Evolutionary conservation across 2,888 invertebrate genomes (phyloP).

Genomic region (Smittia sp.): DNA sequence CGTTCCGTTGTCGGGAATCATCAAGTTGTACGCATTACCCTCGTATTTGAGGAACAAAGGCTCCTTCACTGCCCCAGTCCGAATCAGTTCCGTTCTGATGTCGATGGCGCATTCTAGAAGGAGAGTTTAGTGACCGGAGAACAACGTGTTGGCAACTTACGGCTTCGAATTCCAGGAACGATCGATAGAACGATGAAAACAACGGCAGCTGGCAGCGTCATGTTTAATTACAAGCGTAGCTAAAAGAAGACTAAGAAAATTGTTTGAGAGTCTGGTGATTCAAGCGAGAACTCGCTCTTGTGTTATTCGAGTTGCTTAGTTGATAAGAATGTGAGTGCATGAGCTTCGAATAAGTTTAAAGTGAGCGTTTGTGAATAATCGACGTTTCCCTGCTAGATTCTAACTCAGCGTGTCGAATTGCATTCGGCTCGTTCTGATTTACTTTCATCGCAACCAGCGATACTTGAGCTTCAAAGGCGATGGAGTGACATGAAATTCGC

Average conservation of each 20-base stretch:
- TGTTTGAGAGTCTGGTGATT: not conserved
- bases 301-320: not conserved
- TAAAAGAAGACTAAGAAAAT: not conserved
- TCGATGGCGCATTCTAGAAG: conserved; percentile 35
- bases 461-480: not conserved
- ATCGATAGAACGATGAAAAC: conserved; percentile 10
- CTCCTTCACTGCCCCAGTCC: conserved; percentile 10
- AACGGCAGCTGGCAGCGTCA: not conserved
- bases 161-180: conserved; percentile 3
- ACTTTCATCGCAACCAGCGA: not conserved
- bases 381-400: not conserved
- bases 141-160: too few relatives aligned
- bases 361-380: not conserved
- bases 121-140: too few relatives aligned
- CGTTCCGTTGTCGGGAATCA: conserved; percentile 15
- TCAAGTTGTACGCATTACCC: conserved; percentile 19
- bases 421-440: not conserved
- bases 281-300: not conserved
- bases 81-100: conserved; percentile 28
- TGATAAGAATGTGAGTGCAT: not conserved
- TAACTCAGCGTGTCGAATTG: not conserved
- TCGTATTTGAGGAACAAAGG: conserved; percentile 28
- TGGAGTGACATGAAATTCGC: too few relatives aligned
- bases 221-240: not conserved
- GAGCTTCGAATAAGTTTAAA: not conserved